Base-by-base conservation (phyloP, 2,113 vertebrate species). In the Pardalotus punctatus region DNA sequence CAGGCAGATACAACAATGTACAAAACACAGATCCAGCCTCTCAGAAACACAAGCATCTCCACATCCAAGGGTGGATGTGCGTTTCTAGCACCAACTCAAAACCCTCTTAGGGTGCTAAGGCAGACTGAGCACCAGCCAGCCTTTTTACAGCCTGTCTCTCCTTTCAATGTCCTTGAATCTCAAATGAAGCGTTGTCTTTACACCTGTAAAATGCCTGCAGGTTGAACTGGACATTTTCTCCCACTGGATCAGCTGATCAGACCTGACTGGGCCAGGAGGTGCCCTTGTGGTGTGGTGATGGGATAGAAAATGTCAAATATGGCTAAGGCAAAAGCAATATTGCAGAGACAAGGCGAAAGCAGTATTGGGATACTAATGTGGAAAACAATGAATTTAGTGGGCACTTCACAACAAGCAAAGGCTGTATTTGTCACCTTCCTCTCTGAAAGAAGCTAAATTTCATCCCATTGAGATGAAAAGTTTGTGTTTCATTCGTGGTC, bases 1-100 rank as follows among this genome's bases (percentile, higher is more conserved):
- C 35, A 60, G 54, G 21, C 5, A 50, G 57, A 8, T 7, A 6
- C 1, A 2, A 5, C 1, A 2, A 25, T 35, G 25, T 5, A 18
- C 16, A 53, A 50, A 61, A 8, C 36, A 70, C 42, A 51, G 13
- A 16, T 15, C 12, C 36, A 61, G 36, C 20, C 54, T 51, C 20
- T 10, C n/a, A 74, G 42, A 38, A 48, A 35, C 13, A 48, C 14
- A 36, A 42, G 20, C 35, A 31, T 24, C 43, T 57, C 31, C 51
- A 16, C 20, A 10, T 42, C 10, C 51, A 35, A 57, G 13, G 35
- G 42, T 24, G 29, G 10, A 22, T 3, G 9, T 12, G 31, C 11
- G 11, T 51, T 77, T 86, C 21, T 27, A 10, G 10, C 4, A 31
- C 31, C 9, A 58, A 10, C 33, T 2, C 31, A 13, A 31, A 61